Evolutionary conservation across 2,113 vertebrate species (phyloP).

Genomic region (Phyllostomus hastatus): DNA sequence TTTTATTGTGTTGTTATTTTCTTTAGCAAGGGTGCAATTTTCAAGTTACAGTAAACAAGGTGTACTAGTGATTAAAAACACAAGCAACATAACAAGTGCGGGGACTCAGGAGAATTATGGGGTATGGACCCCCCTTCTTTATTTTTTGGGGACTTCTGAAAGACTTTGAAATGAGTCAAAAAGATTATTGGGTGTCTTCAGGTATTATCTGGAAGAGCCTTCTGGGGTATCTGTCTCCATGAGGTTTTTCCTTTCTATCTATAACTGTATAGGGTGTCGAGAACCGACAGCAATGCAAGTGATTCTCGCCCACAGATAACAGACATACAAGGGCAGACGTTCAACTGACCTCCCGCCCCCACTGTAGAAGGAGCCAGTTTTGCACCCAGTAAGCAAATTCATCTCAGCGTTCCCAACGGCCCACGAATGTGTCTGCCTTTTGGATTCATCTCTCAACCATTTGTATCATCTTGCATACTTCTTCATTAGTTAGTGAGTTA

Average conservation of each 20-base stretch:
- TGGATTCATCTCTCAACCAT: neutral
- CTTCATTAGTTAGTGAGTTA: neutral
- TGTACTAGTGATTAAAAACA: neutral
- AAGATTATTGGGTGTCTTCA: neutral
- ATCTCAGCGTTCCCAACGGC: neutral
- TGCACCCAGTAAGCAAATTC: neutral
- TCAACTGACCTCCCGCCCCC: neutral
- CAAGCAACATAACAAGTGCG: neutral
- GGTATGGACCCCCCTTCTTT: neutral
- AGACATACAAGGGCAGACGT: neutral
- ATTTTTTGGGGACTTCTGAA: neutral
- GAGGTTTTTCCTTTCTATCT: neutral
- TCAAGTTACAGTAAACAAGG: neutral
- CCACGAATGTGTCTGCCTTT: neutral
- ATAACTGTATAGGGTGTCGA: neutral
- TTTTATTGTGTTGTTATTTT: neutral
- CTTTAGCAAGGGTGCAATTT: neutral
- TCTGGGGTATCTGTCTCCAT: neutral
- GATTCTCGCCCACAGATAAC: neutral
- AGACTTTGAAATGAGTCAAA: neutral
- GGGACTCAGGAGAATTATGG: neutral
- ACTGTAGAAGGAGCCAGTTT: neutral
- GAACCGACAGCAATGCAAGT: neutral
- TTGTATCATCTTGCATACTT: neutral
- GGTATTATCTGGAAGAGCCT: neutral